Conservation (phyloP, 2,797 vertebrate species). For the Cuculus canorus region DNA sequence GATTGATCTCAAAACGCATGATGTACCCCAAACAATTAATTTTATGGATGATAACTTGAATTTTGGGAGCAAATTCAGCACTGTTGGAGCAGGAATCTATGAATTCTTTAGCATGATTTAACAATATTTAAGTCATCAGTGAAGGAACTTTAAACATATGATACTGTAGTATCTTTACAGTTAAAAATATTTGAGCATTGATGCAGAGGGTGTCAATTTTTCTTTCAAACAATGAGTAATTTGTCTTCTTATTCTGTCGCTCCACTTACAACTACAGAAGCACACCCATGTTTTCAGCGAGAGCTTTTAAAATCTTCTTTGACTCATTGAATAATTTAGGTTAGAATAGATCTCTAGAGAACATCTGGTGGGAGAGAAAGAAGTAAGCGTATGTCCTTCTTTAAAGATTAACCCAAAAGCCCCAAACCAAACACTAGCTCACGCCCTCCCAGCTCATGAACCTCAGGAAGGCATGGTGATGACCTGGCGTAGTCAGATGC, state of each 20-base stretch:
- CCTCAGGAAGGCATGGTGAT: not conserved
- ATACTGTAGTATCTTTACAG: not conserved
- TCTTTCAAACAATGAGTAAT: not conserved
- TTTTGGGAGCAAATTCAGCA: not conserved
- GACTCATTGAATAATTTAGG: not conserved
- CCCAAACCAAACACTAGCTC: not conserved
- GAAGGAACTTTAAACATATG: not conserved
- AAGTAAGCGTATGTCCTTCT: not conserved
- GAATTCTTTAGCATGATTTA: not conserved
- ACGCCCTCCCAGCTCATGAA: not conserved
- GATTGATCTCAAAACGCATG: not conserved
- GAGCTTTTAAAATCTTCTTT: not conserved
- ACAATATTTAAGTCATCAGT: not conserved
- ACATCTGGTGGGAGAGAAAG: not conserved
- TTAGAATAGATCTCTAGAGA: not conserved
- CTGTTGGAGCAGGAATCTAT: not conserved
- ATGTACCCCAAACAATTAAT: not conserved
- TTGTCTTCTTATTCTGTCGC: not conserved
- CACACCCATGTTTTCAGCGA: not conserved
- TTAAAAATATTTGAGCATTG: not conserved
- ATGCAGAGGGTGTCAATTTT: not conserved
- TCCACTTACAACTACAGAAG: not conserved
- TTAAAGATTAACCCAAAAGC: not conserved
- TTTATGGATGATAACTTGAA: not conserved
- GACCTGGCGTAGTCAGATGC: not conserved